Percentiles rank a stretch among this genome's conserved stretches.
Conservation (phyloP, 2,797 vertebrate genomes). For the Steatocranus sp. region DNA sequence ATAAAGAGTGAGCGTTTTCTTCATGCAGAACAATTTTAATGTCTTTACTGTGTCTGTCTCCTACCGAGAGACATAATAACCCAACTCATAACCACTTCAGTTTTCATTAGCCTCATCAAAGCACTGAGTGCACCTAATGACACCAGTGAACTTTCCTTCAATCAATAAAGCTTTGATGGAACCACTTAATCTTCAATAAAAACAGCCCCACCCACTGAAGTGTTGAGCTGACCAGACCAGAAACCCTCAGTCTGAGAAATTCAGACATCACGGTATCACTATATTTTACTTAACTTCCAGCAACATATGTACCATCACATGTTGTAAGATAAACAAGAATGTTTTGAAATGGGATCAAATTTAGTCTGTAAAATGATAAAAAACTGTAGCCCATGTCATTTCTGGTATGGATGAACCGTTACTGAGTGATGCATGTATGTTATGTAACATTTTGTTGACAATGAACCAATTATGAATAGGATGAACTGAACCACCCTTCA, state of each 20-base stretch:
- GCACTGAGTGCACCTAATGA: background rate
- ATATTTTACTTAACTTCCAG: background rate
- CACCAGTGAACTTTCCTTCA: background rate
- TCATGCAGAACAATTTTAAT: background rate
- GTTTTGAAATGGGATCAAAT: background rate
- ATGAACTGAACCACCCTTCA: background rate
- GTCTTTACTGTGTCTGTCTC: background rate
- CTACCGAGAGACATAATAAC: background rate
- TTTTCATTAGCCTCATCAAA: conserved; percentile 3
- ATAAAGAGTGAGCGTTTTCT: background rate
- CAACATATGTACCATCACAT: background rate
- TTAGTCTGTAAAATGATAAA: background rate
- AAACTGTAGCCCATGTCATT: background rate
- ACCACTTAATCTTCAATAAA: background rate
- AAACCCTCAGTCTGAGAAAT: background rate
- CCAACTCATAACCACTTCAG: background rate
- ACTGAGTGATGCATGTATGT: background rate
- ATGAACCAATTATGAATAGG: background rate
- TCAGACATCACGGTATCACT: background rate
- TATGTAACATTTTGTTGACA: background rate
- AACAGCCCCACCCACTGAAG: background rate
- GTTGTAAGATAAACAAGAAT: background rate
- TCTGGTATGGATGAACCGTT: fast-evolving
- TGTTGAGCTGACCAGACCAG: background rate
- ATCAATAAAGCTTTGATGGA: conserved; percentile 9